phyloP scores from a whole-genome alignment of 2,888 invertebrate species.

The Alsophila aescularia region DNA sequence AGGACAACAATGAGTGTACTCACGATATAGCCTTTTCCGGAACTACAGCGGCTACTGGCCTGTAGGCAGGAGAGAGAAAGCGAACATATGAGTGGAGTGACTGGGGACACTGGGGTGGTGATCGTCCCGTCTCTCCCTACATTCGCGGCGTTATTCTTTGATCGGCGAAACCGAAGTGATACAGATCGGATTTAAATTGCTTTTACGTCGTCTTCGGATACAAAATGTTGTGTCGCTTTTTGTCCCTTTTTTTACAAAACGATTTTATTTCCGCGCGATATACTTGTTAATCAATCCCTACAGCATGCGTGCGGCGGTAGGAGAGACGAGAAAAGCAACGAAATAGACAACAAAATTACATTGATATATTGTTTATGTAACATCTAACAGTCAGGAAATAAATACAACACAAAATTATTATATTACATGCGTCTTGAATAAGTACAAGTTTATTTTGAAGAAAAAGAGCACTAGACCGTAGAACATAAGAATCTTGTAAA shows the following conservation, averaged over 20 bases:
- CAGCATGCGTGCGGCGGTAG: constrained; percentile 31
- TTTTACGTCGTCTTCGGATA: constrained; percentile 25
- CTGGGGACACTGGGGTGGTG: constrained; percentile 71
- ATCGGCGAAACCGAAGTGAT: constrained; percentile 31
- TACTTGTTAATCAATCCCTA: neutral
- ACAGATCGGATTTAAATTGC: constrained; percentile 34
- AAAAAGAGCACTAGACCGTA: neutral
- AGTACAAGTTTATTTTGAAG: neutral
- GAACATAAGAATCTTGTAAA: neutral
- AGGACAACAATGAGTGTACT: constrained; percentile 86
- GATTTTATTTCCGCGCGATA: neutral
- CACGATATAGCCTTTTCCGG: constrained; percentile 97
- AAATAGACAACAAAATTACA: constrained; percentile 52
- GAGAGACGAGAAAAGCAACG: constrained; percentile 66
- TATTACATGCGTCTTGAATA: constrained; percentile 14
- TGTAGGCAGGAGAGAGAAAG: constrained; percentile 86
- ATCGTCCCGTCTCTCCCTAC: constrained; percentile 69
- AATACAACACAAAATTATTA: constrained; percentile 6
- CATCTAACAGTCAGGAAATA: constrained; percentile 7
- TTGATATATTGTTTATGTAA: constrained; percentile 18
- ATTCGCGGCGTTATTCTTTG: constrained; percentile 38
- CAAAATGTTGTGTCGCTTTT: constrained; percentile 21
- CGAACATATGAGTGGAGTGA: constrained; percentile 83
- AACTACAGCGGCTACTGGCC: constrained; percentile 96
- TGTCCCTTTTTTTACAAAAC: constrained; percentile 2